Evolutionary conservation across 53 echinoderm and acorn worm species (phyloP).

Genomic region (Zoroaster sp.): DNA sequence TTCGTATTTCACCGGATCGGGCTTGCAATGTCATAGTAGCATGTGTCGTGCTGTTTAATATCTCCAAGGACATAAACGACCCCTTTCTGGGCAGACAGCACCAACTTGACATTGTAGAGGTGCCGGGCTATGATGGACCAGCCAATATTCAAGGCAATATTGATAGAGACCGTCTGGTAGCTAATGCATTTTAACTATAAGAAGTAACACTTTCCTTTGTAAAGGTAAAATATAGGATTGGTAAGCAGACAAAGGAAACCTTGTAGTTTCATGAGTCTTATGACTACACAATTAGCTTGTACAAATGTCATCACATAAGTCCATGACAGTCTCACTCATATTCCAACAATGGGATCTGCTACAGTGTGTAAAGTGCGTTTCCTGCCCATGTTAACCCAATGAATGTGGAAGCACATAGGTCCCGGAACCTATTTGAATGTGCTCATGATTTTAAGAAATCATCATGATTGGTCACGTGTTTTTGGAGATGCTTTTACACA

Average conservation of each 20-base stretch:
- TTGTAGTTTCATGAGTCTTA: not conserved
- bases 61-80: slow-evolving; percentile 38
- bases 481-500: too few relatives aligned
- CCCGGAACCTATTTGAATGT: too few relatives aligned
- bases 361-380: not conserved
- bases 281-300: not conserved
- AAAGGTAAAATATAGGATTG: not conserved
- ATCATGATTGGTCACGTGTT: too few relatives aligned
- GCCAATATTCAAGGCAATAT: slow-evolving; percentile 20
- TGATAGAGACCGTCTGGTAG: not conserved
- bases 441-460: too few relatives aligned
- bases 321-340: not conserved
- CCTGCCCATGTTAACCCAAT: not conserved
- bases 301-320: not conserved
- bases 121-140: not conserved
- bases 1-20: slow-evolving; percentile 8
- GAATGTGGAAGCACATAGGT: too few relatives aligned
- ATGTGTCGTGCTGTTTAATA: slow-evolving; percentile 48
- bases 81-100: slow-evolving; percentile 47
- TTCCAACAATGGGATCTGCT: not conserved
- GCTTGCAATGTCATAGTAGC: slow-evolving; percentile 19
- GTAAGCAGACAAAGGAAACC: not conserved
- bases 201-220: too few relatives aligned
- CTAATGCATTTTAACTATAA: not conserved
- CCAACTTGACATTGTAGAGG: not conserved